Conservation (phyloP, 2,797 vertebrate species). For the Hirundo rustica region DNA sequence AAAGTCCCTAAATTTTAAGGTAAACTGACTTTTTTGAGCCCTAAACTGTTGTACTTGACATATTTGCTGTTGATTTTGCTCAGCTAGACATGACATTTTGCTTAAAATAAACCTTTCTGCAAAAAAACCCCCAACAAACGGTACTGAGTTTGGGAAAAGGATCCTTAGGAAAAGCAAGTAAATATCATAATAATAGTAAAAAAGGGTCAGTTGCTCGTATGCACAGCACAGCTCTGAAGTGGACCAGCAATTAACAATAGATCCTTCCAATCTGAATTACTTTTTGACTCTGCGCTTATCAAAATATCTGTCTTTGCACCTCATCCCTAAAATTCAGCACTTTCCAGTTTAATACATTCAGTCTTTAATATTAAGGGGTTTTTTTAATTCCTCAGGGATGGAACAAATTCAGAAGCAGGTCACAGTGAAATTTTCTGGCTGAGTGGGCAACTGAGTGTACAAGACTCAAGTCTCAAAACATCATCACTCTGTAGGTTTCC, state of each 20-base stretch:
- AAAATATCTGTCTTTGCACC: background rate
- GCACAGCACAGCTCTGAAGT: background rate
- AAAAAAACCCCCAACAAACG: accelerated
- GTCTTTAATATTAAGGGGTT: background rate
- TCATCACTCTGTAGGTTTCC: background rate
- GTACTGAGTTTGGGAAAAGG: background rate
- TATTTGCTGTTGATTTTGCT: background rate
- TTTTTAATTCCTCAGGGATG: background rate
- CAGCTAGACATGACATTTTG: background rate
- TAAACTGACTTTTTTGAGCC: background rate
- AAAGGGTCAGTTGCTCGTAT: background rate
- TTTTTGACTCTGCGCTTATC: background rate
- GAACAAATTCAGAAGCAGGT: background rate
- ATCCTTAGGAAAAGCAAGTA: background rate
- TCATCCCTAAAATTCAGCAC: background rate
- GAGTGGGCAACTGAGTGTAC: background rate
- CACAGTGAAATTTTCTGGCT: background rate
- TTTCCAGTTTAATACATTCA: background rate
- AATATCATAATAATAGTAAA: background rate
- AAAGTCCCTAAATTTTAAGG: background rate
- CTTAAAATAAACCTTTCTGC: background rate
- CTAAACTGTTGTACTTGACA: background rate
- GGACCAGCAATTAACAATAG: background rate
- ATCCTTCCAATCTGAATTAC: background rate
- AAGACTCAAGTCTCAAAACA: background rate